Evolutionary conservation across 2,888 invertebrate species (phyloP), one percentile per base, ranked within the genome.

Genomic region (Gryllus longicercus): DNA sequence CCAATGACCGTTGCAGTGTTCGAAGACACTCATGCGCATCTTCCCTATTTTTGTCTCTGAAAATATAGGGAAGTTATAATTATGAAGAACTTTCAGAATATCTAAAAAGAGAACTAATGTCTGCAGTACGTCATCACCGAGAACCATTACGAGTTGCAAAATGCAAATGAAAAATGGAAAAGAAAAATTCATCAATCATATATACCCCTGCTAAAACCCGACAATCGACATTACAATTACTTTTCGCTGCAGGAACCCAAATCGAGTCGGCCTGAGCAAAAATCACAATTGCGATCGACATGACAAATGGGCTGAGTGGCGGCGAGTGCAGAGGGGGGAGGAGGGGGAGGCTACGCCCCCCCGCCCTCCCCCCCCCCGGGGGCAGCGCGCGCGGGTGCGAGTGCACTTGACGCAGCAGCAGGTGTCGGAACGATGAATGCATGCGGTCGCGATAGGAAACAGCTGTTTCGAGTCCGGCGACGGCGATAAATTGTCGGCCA

Each of bases 391-490:
- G 63, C 63, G n/a, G 63, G 38, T 18, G 63, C 63, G n/a, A 63
- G 63, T 77, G 50, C 77, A 50, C 49, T 38, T 50, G 49, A 38
- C 77, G 78, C 38, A n/a, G 23, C 78, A 77, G 79, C 81, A 81
- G 78, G 80, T 81, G 79, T 51, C 78, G 79, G 77, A 51, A 79
- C 79, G 80, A 80, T 77, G 79, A 80, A 80, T 80, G 79, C 74
- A 77, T 79, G 80, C 63, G 79, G 80, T 81, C 78, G 76, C 78
- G 75, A 51, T 77, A 75, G 80, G 81, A 81, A 81, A 78, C 81
- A 81, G 78, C 80, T 80, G 81, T 50, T 50, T 76, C 76, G 79
- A 21, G 51, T 76, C 74, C 51, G 74, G 77, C 38, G 77, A 23
- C 23, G 79, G 51, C 77, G n/a, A 79, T 81, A 81, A 81, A 81